Conservation (phyloP, 2,797 vertebrate genomes). For the Coccyzus lansbergi region DNA sequence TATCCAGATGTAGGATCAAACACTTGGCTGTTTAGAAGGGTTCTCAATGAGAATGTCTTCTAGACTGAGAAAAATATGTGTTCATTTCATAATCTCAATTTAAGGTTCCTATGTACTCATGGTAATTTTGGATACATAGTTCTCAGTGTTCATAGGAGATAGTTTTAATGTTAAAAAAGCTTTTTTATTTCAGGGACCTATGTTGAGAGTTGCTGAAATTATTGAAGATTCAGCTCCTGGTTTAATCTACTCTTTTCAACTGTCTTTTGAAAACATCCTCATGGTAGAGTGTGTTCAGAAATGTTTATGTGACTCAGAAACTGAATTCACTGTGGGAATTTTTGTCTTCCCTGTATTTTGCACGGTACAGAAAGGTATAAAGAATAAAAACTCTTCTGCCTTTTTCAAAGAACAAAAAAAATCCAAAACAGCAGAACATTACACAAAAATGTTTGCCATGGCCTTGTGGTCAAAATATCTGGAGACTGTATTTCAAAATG, state of each 20-base stretch:
- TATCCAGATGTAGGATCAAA: neutral
- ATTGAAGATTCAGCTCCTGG: neutral
- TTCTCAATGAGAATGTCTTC: neutral
- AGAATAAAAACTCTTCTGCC: neutral
- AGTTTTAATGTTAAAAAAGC: neutral
- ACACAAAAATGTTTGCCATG: neutral
- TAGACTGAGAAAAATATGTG: neutral
- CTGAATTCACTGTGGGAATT: neutral
- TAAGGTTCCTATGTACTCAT: neutral
- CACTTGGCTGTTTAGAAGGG: neutral
- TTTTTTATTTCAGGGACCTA: neutral
- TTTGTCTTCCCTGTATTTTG: neutral
- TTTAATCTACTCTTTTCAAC: neutral
- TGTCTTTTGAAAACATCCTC: neutral
- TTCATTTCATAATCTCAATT: neutral
- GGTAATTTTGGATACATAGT: neutral
- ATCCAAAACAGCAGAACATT: neutral
- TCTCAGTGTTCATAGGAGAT: neutral
- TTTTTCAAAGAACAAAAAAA: neutral
- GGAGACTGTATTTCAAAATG: neutral
- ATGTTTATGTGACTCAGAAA: neutral
- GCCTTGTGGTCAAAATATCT: neutral
- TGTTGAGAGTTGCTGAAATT: neutral
- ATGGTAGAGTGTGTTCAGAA: neutral
- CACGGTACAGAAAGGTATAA: neutral